Percentiles rank a stretch among this genome's conserved stretches.
These are phyloP conservation scores for Micromussa lordhowensis DNA, from an alignment of 92 coral and sea anemone genomes.

Conservation along the genomic window DNA sequence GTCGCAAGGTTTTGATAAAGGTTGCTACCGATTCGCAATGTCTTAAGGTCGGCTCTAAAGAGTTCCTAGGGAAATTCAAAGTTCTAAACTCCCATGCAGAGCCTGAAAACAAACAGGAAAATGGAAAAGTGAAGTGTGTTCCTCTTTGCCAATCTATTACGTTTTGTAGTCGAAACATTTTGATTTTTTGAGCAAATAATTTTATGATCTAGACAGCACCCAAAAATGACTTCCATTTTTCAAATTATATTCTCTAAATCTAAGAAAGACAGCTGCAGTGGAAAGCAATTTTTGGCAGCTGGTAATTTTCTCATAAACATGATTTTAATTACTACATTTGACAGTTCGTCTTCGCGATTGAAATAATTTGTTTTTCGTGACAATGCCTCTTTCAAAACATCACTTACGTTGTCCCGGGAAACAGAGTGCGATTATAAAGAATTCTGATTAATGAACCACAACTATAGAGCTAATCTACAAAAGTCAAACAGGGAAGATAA, in stretches of 20 bases:
- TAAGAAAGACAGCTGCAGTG: neutral
- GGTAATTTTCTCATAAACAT: neutral
- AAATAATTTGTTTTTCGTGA: neutral
- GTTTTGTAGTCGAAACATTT: no score
- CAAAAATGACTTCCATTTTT: no score
- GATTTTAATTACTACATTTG: neutral
- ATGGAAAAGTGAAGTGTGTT: no score
- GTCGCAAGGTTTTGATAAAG: no score
- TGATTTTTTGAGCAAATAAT: no score
- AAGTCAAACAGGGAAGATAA: neutral
- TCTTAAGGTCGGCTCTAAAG: no score
- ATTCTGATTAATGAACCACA: neutral
- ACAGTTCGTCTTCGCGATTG: neutral
- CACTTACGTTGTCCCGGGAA: neutral
- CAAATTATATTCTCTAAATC: neutral
- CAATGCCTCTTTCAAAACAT: neutral
- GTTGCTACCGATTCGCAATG: no score
- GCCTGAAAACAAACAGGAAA: no score
- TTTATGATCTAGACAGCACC: no score
- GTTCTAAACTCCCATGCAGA: no score
- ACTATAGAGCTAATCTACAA: neutral
- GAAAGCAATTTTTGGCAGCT: neutral
- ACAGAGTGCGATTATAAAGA: neutral
- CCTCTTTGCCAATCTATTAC: no score
- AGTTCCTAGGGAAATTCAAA: no score